Evolutionary conservation across 2,888 invertebrate species (phyloP).

Genomic region (Oligia fasciuncula): DNA sequence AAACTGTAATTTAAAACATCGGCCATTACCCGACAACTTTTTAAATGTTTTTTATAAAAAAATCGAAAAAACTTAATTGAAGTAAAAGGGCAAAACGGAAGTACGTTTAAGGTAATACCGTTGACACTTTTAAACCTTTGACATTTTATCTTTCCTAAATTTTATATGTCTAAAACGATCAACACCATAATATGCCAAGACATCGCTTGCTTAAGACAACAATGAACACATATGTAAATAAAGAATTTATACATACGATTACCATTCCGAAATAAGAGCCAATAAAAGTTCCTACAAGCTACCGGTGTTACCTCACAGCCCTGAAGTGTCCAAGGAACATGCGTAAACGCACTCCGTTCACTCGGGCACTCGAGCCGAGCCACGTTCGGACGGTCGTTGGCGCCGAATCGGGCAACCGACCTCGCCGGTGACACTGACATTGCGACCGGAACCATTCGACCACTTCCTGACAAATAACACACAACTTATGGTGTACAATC

Average conservation of each 20-base stretch:
- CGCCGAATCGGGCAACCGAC: slow-evolving; percentile 74
- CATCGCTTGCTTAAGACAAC: too few relatives aligned
- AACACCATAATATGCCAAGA: not conserved
- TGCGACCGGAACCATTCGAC: slow-evolving; percentile 81
- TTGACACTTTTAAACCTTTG: slow-evolving; percentile 28
- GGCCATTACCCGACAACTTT: not conserved
- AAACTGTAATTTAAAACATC: not conserved
- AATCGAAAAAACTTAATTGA: not conserved
- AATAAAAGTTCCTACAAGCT: slow-evolving; percentile 26
- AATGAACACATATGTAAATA: not conserved
- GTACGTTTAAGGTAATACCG: slow-evolving; percentile 16
- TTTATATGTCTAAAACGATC: not conserved
- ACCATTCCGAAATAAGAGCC: not conserved
- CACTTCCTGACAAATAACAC: slow-evolving; percentile 79
- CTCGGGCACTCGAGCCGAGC: slow-evolving; percentile 20
- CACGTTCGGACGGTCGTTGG: slow-evolving; percentile 68
- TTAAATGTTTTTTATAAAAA: not conserved
- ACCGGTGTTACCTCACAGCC: slow-evolving; percentile 53
- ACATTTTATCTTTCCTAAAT: not conserved
- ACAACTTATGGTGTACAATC: slow-evolving; percentile 60
- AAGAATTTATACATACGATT: not conserved
- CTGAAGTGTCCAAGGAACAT: slow-evolving; percentile 41
- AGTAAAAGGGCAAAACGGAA: slow-evolving; percentile 22
- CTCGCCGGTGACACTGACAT: slow-evolving; percentile 85
- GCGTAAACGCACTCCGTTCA: slow-evolving; percentile 40